These are phyloP conservation scores for Xenotilapia flavipinnis DNA, from an alignment of 2,113 vertebrate species.

Conservation along the genomic window DNA sequence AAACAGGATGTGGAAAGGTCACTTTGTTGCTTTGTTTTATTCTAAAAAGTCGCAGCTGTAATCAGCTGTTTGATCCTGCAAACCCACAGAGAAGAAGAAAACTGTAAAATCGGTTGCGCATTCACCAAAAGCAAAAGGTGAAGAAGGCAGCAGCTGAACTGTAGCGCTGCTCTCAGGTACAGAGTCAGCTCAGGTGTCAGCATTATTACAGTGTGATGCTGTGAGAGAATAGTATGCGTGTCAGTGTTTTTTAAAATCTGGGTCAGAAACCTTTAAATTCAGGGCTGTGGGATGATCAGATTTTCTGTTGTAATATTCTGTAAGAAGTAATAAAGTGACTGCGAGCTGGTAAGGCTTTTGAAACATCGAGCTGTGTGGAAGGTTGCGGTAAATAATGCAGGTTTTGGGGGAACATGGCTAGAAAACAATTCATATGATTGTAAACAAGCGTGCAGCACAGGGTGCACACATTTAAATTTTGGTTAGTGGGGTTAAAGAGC, in stretches of 20 bases:
- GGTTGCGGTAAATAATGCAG: neutral
- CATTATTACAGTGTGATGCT: neutral
- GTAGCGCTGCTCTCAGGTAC: neutral
- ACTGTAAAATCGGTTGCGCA: neutral
- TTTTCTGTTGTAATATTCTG: neutral
- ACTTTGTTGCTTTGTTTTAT: constrained; percentile 30
- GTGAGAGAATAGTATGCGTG: neutral
- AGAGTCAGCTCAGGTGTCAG: constrained; percentile 7
- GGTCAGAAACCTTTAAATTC: constrained; percentile 11
- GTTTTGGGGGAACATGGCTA: neutral
- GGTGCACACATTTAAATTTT: neutral
- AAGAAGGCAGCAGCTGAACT: neutral
- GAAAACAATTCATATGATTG: neutral
- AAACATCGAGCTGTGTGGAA: neutral
- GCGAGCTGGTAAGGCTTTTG: neutral
- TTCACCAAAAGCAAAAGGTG: neutral
- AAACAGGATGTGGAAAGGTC: constrained; percentile 56
- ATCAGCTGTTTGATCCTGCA: neutral
- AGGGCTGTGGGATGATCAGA: neutral
- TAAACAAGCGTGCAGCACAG: neutral
- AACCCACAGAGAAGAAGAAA: neutral
- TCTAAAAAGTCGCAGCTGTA: neutral
- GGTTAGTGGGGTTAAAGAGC: neutral
- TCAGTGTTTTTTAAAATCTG: neutral
- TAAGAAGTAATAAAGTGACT: neutral